Conservation (phyloP, 1,140 invertebrate genomes). For the Eueides isabella region DNA sequence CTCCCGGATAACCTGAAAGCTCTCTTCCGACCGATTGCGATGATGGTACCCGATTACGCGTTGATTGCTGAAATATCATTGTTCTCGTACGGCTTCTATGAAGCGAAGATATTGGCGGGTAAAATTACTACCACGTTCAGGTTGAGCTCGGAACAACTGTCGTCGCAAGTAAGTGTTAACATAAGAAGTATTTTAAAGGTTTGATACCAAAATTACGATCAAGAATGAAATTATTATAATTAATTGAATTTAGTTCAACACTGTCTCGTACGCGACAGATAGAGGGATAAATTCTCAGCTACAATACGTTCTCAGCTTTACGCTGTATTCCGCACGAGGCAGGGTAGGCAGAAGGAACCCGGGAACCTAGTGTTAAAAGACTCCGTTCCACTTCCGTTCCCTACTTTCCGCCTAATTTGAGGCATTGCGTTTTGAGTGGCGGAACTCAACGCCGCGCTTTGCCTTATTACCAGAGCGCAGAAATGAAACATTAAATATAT, state of each 20-base stretch:
- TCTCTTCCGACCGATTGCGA: constrained; percentile 95
- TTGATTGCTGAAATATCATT: constrained; percentile 96
- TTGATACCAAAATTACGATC: background rate
- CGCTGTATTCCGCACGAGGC: no score
- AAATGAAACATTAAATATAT: no score
- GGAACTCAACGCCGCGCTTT: no score
- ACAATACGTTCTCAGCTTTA: no score
- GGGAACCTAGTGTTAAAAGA: no score
- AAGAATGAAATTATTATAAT: background rate
- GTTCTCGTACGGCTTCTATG: constrained; percentile 94
- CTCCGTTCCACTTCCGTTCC: no score
- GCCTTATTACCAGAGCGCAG: no score
- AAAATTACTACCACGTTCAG: constrained; percentile 96
- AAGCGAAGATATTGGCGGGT: constrained; percentile 90
- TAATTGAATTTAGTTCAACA: background rate
- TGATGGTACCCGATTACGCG: constrained; percentile 97
- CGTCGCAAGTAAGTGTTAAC: constrained; percentile 82
- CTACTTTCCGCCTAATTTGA: no score
- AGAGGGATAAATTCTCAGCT: no score
- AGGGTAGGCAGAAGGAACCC: no score
- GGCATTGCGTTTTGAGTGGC: no score
- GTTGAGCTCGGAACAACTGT: constrained; percentile 94
- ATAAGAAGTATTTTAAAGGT: background rate
- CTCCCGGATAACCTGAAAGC: constrained; percentile 96
- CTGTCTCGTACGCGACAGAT: no score